These are phyloP conservation scores for Tyrannus savana DNA, from an alignment of 2,113 vertebrate genomes.

Conservation along the genomic window DNA sequence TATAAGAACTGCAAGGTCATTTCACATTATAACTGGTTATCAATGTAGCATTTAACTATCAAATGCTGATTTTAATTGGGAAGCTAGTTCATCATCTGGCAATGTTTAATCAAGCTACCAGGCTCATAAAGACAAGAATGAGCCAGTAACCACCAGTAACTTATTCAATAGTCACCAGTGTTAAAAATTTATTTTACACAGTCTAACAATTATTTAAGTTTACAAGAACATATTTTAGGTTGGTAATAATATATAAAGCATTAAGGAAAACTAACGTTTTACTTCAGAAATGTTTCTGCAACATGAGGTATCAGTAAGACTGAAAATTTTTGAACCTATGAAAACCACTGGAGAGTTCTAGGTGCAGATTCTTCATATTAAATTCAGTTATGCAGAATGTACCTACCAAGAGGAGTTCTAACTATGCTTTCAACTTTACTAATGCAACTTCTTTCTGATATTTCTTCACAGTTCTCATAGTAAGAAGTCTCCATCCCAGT, in stretches of 20 bases:
- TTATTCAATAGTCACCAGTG: rapidly evolving
- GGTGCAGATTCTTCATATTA: not conserved
- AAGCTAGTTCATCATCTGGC: not conserved
- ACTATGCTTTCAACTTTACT: not conserved
- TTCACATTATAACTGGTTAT: not conserved
- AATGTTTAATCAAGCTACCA: not conserved
- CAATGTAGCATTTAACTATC: not conserved
- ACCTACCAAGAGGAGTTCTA: not conserved
- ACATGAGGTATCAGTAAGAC: not conserved
- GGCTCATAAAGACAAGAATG: not conserved
- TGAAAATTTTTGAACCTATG: not conserved
- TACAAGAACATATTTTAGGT: not conserved
- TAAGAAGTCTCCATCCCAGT: not conserved
- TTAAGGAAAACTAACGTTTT: not conserved
- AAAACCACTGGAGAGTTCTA: not conserved
- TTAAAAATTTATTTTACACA: not conserved
- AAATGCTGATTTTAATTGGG: not conserved
- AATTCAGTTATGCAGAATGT: not conserved
- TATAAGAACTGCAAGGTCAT: not conserved
- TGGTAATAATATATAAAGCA: not conserved
- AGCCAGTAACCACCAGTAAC: not conserved
- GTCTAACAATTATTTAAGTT: not conserved
- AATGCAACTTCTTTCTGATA: not conserved
- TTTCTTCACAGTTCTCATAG: not conserved
- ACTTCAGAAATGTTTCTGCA: not conserved